Base-by-base conservation (phyloP, 1,140 invertebrate species). In the Lysiphlebus fabarum region DNA sequence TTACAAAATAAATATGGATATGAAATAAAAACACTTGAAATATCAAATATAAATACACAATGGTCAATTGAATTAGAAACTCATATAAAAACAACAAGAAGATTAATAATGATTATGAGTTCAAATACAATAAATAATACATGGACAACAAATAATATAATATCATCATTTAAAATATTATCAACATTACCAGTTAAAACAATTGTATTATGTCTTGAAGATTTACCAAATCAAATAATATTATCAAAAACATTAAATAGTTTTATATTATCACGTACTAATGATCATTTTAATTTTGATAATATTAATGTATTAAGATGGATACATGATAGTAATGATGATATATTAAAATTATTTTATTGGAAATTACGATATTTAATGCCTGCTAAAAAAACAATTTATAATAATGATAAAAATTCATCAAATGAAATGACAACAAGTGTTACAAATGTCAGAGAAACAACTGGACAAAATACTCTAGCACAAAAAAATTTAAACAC, bases 1-100 rank as follows among this genome's bases (percentile, higher is more conserved):
- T 62, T 80, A 50, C 73, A 79, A 64, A 69, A 72, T 11, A 75
- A 70, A 60, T 69, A 80, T 66, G 68, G 73, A 47, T 80, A 78
- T 64, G 78, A 79, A 61, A 79, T 78, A 63, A 68, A 67, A 14
- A 62, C 70, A 43, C 62, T 79, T 12, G 74, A 79, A 61, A 67
- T 80, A 34, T 70, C 76, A 45, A 68, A 70, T 17, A 60, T 72
- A 50, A 72, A 63, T 63, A 67, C 71, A 47, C 75, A 68, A 78
- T 75, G 75, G 77, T 58, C 61, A 8, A 45, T 72, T 42, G 75
- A 79, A 64, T 78, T 79, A 44, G 64, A 65, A n/a, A 67, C 76
- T 0, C 70, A 76, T 41, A 69, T 66, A 4, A 54, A 49, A 7
- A 62, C 66, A 9, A 69, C 74, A 4, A 69, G 77, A 6, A 65